A percentile compares a stretch with the other conserved stretches of the same genome.
Evolutionary conservation across 2,888 invertebrate species (phyloP).

Genomic region (Agrotis puta): DNA sequence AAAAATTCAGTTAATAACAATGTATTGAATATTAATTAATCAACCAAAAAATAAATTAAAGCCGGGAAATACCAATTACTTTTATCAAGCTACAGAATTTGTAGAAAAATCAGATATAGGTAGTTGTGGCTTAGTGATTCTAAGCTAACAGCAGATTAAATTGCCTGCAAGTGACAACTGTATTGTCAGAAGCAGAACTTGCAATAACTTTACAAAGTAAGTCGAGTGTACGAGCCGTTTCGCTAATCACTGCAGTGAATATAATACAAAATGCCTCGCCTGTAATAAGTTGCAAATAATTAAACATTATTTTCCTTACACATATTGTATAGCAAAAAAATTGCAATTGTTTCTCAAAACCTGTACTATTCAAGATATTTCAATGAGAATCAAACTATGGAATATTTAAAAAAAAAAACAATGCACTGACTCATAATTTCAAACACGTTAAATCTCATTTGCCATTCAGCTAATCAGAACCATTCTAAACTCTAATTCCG

Average conservation of each 20-base stretch:
- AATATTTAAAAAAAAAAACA: not conserved
- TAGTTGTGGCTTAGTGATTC: not conserved
- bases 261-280: not conserved
- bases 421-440: not conserved
- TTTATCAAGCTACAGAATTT: too few relatives aligned
- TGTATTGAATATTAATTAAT: too few relatives aligned
- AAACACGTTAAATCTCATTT: not conserved
- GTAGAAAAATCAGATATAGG: not conserved
- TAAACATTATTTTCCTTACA: too few relatives aligned
- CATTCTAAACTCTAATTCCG: not conserved
- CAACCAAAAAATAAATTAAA: too few relatives aligned
- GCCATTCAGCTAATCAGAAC: not conserved
- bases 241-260: not conserved
- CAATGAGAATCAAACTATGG: too few relatives aligned
- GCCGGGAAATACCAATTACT: too few relatives aligned
- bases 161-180: not conserved
- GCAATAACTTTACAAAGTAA: conserved; percentile 18
- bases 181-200: conserved; percentile 15
- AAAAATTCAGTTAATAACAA: too few relatives aligned
- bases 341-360: not conserved
- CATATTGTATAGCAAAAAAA: too few relatives aligned
- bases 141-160: not conserved
- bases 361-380: too few relatives aligned
- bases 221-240: not conserved
- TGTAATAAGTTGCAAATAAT: too few relatives aligned